Percentiles rank a stretch among this genome's conserved stretches.
phyloP scores from a whole-genome alignment of 2,888 invertebrate species.

The Synergus umbraculus region DNA sequence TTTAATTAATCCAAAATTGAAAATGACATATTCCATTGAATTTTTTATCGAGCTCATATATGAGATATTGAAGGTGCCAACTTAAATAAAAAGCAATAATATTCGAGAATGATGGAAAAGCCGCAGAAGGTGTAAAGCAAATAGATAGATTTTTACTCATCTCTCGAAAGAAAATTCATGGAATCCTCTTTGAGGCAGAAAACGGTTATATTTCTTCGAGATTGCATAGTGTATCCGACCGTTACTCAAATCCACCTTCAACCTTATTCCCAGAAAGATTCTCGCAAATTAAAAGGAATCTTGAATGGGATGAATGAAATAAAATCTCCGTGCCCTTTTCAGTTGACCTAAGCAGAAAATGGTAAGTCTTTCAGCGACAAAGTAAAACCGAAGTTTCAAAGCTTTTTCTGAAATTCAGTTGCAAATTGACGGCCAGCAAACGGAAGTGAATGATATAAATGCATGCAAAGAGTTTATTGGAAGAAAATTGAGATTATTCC shows the following conservation, averaged over 20 bases:
- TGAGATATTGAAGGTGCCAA: not conserved
- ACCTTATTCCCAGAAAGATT: slow-evolving; percentile 1
- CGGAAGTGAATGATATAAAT: slow-evolving; percentile 29
- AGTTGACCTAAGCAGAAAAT: slow-evolving; percentile 40
- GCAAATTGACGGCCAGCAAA: slow-evolving; percentile 25
- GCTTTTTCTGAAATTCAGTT: not conserved
- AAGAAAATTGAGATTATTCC: slow-evolving; percentile 30
- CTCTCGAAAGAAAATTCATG: slow-evolving; percentile 26
- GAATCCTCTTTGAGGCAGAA: slow-evolving; percentile 22
- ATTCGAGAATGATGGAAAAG: not conserved
- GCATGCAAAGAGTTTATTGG: not conserved
- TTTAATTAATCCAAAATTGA: not conserved
- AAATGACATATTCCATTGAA: not conserved
- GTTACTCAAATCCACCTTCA: slow-evolving; percentile 1
- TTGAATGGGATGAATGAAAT: slow-evolving; percentile 4
- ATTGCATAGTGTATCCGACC: slow-evolving; percentile 13
- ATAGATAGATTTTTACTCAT: slow-evolving; percentile 6
- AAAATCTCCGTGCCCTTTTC: slow-evolving; percentile 8
- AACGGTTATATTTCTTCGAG: slow-evolving; percentile 24
- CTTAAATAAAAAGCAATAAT: not conserved
- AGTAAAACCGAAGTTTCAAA: slow-evolving; percentile 16
- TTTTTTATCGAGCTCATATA: not conserved
- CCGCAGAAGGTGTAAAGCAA: not conserved
- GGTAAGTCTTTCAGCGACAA: slow-evolving; percentile 30
- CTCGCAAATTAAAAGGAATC: slow-evolving; percentile 32